Evolutionary conservation across 2,888 invertebrate species (phyloP).

Genomic region (Tholera decimalis): DNA sequence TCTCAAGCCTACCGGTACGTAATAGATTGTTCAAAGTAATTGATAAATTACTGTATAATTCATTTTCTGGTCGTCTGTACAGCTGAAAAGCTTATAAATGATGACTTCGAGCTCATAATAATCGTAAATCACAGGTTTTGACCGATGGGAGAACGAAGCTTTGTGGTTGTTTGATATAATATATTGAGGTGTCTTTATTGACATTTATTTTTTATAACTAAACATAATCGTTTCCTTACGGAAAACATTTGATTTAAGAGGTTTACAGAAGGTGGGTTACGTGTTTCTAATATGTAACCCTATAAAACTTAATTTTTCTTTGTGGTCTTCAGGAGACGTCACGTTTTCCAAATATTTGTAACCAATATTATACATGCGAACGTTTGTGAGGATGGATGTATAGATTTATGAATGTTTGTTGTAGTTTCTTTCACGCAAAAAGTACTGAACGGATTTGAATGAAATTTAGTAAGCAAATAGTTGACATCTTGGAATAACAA

Average conservation of each 20-base stretch:
- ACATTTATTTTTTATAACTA: neutral
- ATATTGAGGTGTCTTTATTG: neutral
- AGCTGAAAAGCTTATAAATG: slow-evolving; percentile 62
- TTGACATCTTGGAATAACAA: too few species aligned
- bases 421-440: too few species aligned
- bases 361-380: too few species aligned
- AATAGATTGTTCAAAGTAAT: slow-evolving; percentile 63
- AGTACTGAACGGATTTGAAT: too few species aligned
- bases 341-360: too few species aligned
- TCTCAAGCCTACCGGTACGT: slow-evolving; percentile 42
- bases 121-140: slow-evolving; percentile 54
- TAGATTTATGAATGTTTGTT: too few species aligned
- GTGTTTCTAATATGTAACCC: too few species aligned
- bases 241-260: neutral
- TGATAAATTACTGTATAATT: slow-evolving; percentile 66
- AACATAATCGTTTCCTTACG: neutral
- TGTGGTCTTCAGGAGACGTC: too few species aligned
- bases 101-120: slow-evolving; percentile 54
- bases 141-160: slow-evolving; percentile 35
- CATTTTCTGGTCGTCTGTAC: slow-evolving; percentile 43
- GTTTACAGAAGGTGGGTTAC: too few species aligned
- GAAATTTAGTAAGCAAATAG: too few species aligned
- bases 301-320: too few species aligned
- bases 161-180: slow-evolving; percentile 8
- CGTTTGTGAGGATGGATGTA: too few species aligned